Evolutionary conservation across 2,888 invertebrate species (phyloP), one percentile per base, ranked within the genome.

Genomic region (Metacarcinus magister): DNA sequence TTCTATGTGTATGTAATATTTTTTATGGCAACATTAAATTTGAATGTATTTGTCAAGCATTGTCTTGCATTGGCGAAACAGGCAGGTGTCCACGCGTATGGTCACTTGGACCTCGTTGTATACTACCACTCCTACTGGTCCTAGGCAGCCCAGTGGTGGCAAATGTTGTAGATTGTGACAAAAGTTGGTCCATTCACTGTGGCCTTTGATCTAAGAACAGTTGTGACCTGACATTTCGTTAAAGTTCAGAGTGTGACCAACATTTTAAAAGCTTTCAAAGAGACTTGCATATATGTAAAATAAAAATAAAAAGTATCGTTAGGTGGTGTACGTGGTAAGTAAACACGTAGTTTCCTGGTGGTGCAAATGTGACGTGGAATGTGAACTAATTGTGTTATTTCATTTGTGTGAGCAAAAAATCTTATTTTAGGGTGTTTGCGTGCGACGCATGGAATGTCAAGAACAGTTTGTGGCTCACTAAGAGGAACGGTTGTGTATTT

Each of bases 121-220:
- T n/a, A n/a, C n/a, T n/a, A n/a, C n/a, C n/a, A n/a, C n/a, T n/a
- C n/a, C n/a, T n/a, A n/a, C n/a, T 60, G 60, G 19, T 23, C 23
- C 19, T 2, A 60, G 60, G 19, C 23, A 28, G 75, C 75, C 23
- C n/a, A n/a, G 67, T 23, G 28, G 28, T 75, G 75, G 28, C n/a
- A 23, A 75, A 8, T 23, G 75, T 28, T 28, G 75, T 23, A 75
- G 75, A 23, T 75, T n/a, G 75, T 75, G 75, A 75, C 75, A 75
- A 60, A 23, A 60, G n/a, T 75, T 28, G n/a, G n/a, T 75, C 75
- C 75, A 75, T 28, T 75, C 75, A 75, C n/a, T 75, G 75, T 75
- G 75, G 8, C 75, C n/a, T 75, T 23, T 28, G 75, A 23, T 75
- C 75, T 28, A 28, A 75, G 75, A n/a, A 28, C 28, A 75, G 75